phyloP scores from a whole-genome alignment of 2,888 invertebrate species.

The Hydriomena furcata region DNA sequence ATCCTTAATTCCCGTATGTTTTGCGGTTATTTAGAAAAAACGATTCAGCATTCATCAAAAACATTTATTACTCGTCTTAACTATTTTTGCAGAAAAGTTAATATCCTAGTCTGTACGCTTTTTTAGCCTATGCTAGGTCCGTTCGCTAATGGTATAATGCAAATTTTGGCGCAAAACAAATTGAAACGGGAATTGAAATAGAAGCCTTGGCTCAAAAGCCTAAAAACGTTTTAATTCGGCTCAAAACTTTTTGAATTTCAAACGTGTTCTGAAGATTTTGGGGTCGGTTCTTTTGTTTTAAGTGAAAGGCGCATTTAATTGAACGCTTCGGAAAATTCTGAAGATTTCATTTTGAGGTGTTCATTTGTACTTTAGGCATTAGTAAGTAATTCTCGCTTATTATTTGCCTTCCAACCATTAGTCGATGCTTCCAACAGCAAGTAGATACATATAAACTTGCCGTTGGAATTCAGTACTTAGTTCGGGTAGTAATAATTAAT shows the following conservation, averaged over 20 bases:
- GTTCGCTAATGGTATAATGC: conserved; percentile 35
- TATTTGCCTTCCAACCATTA: too few relatives aligned
- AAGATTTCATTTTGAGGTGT: conserved; percentile 32
- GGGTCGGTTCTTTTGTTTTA: conserved; percentile 30
- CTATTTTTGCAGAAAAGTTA: too few relatives aligned
- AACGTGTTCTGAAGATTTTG: conserved; percentile 33
- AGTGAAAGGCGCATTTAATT: conserved; percentile 39
- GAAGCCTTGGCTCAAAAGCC: conserved; percentile 28
- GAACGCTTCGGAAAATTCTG: conserved; percentile 51
- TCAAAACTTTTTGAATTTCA: conserved; percentile 41
- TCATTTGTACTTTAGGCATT: not conserved
- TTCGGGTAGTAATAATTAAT: too few relatives aligned
- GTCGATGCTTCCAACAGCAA: too few relatives aligned
- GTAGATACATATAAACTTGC: too few relatives aligned
- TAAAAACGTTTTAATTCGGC: conserved; percentile 26
- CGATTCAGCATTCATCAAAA: too few relatives aligned
- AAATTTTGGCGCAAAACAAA: conserved; percentile 42
- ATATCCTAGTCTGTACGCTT: conserved; percentile 8
- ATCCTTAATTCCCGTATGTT: too few relatives aligned
- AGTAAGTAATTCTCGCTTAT: too few relatives aligned
- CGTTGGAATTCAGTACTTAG: too few relatives aligned
- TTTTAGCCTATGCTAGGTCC: conserved; percentile 11
- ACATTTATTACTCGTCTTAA: too few relatives aligned
- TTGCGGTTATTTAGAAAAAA: too few relatives aligned
- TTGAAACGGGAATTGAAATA: conserved; percentile 42